These are phyloP conservation scores for Epizoanthus illoricatus DNA, from an alignment of 92 coral and sea anemone genomes.

Conservation along the genomic window DNA sequence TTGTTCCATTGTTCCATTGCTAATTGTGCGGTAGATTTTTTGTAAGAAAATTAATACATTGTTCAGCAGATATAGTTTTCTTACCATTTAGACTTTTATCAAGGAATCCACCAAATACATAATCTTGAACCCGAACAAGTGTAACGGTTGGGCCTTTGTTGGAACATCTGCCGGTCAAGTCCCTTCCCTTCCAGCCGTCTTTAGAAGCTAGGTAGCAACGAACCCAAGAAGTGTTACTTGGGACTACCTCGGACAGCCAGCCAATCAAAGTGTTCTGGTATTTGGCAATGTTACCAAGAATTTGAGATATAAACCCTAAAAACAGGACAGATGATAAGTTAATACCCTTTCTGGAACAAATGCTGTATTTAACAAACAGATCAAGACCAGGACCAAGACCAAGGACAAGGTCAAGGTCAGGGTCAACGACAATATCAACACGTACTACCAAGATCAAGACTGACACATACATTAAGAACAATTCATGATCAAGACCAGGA, in stretches of 20 bases:
- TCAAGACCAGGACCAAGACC: too few relatives aligned
- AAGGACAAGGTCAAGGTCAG: too few relatives aligned
- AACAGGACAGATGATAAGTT: too few relatives aligned
- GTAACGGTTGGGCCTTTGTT: conserved; percentile 16
- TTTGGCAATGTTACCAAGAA: conserved; percentile 22
- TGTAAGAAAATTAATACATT: too few relatives aligned
- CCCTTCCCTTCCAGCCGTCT: background rate
- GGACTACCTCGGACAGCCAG: conserved; percentile 8
- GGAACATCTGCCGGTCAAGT: background rate
- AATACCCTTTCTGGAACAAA: too few relatives aligned
- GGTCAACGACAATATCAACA: too few relatives aligned
- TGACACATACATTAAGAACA: too few relatives aligned
- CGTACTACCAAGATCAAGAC: too few relatives aligned
- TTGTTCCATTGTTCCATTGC: too few relatives aligned
- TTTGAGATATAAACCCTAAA: conserved; percentile 37
- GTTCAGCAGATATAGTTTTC: background rate
- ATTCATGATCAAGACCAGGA: too few relatives aligned
- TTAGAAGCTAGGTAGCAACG: conserved; percentile 25
- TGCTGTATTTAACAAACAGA: too few relatives aligned
- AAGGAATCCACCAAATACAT: conserved; percentile 36
- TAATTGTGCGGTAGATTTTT: too few relatives aligned
- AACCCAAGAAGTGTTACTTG: conserved; percentile 21
- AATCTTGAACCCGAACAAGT: conserved; percentile 7
- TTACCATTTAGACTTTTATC: conserved; percentile 13
- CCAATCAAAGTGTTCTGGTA: conserved; percentile 14